Base-by-base conservation (phyloP, 1,140 invertebrate genomes). In the Stenopsyche tienmushanensis region DNA sequence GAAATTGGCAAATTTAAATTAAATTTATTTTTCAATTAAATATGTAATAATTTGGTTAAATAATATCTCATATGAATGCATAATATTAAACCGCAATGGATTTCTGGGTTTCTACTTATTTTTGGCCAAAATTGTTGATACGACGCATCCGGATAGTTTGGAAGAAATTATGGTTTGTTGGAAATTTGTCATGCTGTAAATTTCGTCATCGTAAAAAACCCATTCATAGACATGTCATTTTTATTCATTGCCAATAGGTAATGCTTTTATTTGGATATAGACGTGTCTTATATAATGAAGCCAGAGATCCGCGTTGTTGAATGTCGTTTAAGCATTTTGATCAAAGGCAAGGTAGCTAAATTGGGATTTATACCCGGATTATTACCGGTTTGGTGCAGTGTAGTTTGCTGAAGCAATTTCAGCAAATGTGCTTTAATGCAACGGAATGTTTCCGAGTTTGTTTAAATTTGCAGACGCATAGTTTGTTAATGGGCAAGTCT, bases 321-420 rank as follows among this genome's bases (percentile, higher is more conserved):
- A n/a, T n/a, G n/a, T n/a, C n/a, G n/a, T n/a, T n/a, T n/a, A n/a
- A n/a, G n/a, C n/a, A 34, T 34, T 34, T 5, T 7, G 29, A 34
- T 13, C 13, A 7, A 34, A 34, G 29, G 29, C n/a, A n/a, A n/a
- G 29, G 29, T 34, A 13, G 29, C 13, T 7, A 34, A 34, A 34
- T 34, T 34, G 29, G 29, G 29, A 34, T 34, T 34, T 34, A 34
- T 34, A 13, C 13, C 5, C 29, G 29, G 29, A 34, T 34, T 34
- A 34, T 34, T 34, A 5, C 5, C 5, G 13, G 29, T 18, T 34
- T n/a, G n/a, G 15, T 41, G 15, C 10, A 41, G n/a, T 29, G 39
- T 47, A 60, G 57, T 60, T 60, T 60, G 57, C 57, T 25, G 57
- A 60, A 60, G 57, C 57, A 60, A 60, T 60, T 60, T 60, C 57